A percentile compares a stretch with the other conserved stretches of the same genome.
phyloP scores from a whole-genome alignment of 1,140 invertebrate species.

The Drosophila mauritiana region DNA sequence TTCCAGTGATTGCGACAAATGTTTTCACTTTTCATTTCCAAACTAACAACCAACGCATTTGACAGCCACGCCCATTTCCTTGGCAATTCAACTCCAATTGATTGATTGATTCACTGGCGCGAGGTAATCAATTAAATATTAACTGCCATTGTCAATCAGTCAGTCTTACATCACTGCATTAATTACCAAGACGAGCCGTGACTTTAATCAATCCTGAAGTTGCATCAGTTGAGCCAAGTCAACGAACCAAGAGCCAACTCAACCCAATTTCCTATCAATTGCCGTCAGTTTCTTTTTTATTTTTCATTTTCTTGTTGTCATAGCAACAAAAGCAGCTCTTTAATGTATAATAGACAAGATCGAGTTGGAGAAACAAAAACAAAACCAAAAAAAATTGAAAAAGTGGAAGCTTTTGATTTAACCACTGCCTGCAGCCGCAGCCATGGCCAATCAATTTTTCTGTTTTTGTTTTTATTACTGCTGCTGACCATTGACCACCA shows the following conservation, averaged over 20 bases:
- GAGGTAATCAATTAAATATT: constrained; percentile 73
- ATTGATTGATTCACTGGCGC: constrained; percentile 44
- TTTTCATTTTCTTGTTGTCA: constrained; percentile 42
- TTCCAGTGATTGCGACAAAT: constrained; percentile 63
- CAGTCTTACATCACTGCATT: constrained; percentile 74
- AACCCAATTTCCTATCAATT: constrained; percentile 76
- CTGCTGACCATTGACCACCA: constrained; percentile 75
- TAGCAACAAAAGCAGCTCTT: constrained; percentile 70
- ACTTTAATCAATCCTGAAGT: constrained; percentile 46
- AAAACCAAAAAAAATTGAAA: constrained; percentile 12
- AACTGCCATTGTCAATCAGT: constrained; percentile 67
- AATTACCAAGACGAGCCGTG: constrained; percentile 54
- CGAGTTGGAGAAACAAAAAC: constrained; percentile 14
- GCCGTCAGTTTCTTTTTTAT: constrained; percentile 30
- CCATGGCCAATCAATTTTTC: constrained; percentile 58
- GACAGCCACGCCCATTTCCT: constrained; percentile 62
- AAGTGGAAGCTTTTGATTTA: constrained; percentile 68
- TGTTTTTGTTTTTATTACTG: constrained; percentile 28
- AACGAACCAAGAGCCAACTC: constrained; percentile 48
- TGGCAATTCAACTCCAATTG: constrained; percentile 32
- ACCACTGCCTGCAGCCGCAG: constrained; percentile 63
- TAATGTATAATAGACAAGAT: constrained; percentile 63
- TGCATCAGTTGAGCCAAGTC: constrained; percentile 67
- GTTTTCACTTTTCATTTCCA: constrained; percentile 59
- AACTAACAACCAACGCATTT: constrained; percentile 37